Base-by-base conservation (phyloP, 2,113 vertebrate species). In the Dendropsophus ebraccatus region DNA sequence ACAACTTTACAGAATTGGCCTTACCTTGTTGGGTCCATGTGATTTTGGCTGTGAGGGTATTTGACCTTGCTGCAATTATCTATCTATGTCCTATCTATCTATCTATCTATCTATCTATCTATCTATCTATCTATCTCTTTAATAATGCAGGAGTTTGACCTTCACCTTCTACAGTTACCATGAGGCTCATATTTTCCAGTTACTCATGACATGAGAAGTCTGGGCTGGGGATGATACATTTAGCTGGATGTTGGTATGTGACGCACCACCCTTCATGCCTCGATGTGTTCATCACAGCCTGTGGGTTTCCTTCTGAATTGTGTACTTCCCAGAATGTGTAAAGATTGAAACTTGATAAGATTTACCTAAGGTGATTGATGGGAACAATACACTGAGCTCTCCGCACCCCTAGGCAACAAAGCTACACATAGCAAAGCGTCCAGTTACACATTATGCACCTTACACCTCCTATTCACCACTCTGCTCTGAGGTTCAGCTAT, bases 381-480 rank as follows among this genome's bases (percentile, higher is more conserved):
- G 54, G 76, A 58, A 72, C 84, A 79, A 79, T 79, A 45, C n/a
- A 52, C 28, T 17, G 50, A 73, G 49, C 62, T 67, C 84, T 81
- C 50, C 65, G 60, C 77, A 81, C 67, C 65, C 84, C 19, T 41
- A 56, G 65, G 76, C 52, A 81, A 86, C 76, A 81, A 86, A 58
- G 50, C 76, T 21, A 35, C 50, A 56, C 50, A 81, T 80, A 73
- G 77, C 84, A 49, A 13, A 28, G 65, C 30, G 65, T 73, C 65
- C 65, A 72, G 84, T 80, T 86, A 80, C 84, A 86, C 76, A 81
- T 73, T 73, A 73, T 86, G 62, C 76, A 30, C 65, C 76, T 86
- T 65, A 81, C 84, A 86, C 84, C 84, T 85, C 79, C 84, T 56
- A 73, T 86, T 86, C 84, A 47, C 25, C 32, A n/a, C 72, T 84